Base-by-base conservation (phyloP, 2,113 vertebrate species). In the Equus przewalskii region DNA sequence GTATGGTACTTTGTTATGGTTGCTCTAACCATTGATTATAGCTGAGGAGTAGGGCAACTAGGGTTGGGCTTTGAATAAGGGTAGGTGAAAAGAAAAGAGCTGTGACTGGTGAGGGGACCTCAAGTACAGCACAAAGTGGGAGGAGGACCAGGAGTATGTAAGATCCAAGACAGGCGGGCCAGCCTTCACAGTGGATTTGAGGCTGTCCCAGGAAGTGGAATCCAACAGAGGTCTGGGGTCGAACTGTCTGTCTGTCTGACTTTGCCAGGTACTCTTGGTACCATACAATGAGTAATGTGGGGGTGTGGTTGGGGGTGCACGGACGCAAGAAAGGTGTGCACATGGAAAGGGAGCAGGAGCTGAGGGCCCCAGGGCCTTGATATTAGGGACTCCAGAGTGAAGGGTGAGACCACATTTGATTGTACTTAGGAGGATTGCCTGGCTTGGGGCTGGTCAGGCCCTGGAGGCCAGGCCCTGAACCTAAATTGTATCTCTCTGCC, bases 331-430 rank as follows among this genome's bases (percentile, higher is more conserved):
- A 56, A 16, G 56, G 10, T 81, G 56, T 60, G 75, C 46, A 56
- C 0, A 0, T 30, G 33, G 69, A 30, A 24, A 22, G 75, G 7
- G 4, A 6, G 7, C 21, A 9, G 9, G 67, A 75, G 18, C 80
- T 60, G 58, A 36, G 16, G 13, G 28, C 46, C n/a, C 16, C 24
- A 8, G 24, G 7, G 41, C 9, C 9, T 85, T 30, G n/a, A 60
- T 15, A 13, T 6, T 18, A 46, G 13, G 73, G 73, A 22, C 51
- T 58, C 8, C 56, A 15, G 46, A 51, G 30, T 46, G 6, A 10
- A 12, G 3, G 22, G 30, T 49, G 54, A 28, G 22, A 28, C 28
- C 8, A 24, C 30, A 0, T 54, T 65, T 24, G 26, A 11, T 6
- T 70, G 51, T 26, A 30, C 11, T 30, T 60, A 30, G 62, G 22